phyloP scores from a whole-genome alignment of 2,113 vertebrate species.

The Oriolus oriolus region DNA sequence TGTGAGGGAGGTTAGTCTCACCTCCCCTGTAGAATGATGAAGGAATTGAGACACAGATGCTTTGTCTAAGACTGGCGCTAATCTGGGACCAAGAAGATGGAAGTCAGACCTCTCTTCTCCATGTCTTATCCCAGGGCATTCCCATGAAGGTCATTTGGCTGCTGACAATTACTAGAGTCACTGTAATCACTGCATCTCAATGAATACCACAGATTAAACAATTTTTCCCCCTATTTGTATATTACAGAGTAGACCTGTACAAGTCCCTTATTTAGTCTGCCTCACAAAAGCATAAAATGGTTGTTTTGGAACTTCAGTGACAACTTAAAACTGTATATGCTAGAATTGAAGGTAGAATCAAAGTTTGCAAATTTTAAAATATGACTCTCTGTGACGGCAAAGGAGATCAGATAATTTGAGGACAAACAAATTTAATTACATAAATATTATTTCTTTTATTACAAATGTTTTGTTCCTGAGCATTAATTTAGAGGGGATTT shows the following conservation, averaged over 20 bases:
- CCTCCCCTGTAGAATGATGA: not conserved
- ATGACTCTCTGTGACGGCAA: not conserved
- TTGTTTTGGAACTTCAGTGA: not conserved
- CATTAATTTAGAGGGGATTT: conserved; percentile 30
- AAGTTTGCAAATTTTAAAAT: not conserved
- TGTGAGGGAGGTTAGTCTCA: not conserved
- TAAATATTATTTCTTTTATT: not conserved
- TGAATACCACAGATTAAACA: not conserved
- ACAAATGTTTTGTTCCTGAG: not conserved
- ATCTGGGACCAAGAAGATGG: not conserved
- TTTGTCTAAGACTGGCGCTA: not conserved
- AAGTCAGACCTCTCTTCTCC: not conserved
- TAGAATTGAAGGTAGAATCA: not conserved
- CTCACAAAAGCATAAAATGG: not conserved
- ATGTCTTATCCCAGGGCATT: not conserved
- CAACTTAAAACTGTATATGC: not conserved
- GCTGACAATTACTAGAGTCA: not conserved
- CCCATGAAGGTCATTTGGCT: not conserved
- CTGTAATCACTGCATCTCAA: not conserved
- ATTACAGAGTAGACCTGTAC: not conserved
- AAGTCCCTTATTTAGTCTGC: not conserved
- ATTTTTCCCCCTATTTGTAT: not conserved
- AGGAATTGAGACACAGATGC: not conserved
- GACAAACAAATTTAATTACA: not conserved
- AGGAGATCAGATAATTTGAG: not conserved